Evolutionary conservation across 2,888 invertebrate species (phyloP).

Genomic region (Diabrotica balteata): DNA sequence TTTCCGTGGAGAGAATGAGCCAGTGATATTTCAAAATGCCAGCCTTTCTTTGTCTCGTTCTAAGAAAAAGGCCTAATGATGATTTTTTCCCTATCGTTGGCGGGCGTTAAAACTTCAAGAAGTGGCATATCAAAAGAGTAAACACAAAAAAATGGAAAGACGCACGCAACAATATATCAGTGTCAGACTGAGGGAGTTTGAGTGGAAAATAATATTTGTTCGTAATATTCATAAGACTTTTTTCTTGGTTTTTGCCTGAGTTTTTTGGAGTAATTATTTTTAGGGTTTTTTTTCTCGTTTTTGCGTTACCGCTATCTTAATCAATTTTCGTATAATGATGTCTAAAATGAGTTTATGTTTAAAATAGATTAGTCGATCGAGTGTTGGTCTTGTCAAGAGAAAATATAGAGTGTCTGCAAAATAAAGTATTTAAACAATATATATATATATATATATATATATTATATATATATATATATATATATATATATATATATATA

Average conservation of each 20-base stretch:
- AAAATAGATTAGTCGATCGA: too few species aligned
- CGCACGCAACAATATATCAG: constrained; percentile 19
- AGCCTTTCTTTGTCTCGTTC: constrained; percentile 18
- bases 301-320: too few species aligned
- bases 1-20: constrained; percentile 17
- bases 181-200: constrained; percentile 11
- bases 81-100: constrained; percentile 21
- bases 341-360: too few species aligned
- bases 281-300: too few species aligned
- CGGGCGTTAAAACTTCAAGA: constrained; percentile 8
- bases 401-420: too few species aligned
- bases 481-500: too few species aligned
- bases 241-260: not conserved
- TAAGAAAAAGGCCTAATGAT: constrained; percentile 25
- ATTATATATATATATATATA: too few species aligned
- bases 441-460: too few species aligned
- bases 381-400: too few species aligned
- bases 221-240: constrained; percentile 10
- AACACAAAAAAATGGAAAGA: constrained; percentile 12
- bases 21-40: constrained; percentile 22
- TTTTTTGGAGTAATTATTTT: too few species aligned
- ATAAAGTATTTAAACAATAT: too few species aligned
- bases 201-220: constrained; percentile 12
- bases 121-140: constrained; percentile 14
- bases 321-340: too few species aligned